These are phyloP conservation scores for Xestia sexstrigata DNA, from an alignment of 2,888 invertebrate genomes.

Conservation along the genomic window DNA sequence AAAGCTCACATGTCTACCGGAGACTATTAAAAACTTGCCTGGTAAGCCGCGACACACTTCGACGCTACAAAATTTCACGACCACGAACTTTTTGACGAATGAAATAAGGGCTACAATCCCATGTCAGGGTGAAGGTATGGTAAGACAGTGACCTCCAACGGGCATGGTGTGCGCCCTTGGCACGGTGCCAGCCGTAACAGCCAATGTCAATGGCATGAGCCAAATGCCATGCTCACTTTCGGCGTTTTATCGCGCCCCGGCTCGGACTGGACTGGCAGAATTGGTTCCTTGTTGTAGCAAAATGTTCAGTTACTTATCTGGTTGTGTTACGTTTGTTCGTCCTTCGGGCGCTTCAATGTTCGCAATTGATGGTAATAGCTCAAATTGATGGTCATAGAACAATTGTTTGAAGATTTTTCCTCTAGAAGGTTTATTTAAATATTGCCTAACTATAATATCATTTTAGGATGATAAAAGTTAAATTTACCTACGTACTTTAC, in stretches of 20 bases:
- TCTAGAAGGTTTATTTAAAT: background rate
- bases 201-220: conserved; percentile 85
- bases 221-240: conserved; percentile 76
- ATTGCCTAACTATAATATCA: background rate
- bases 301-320: conserved; percentile 17
- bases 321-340: conserved; percentile 10
- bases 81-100: background rate
- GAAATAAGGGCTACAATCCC: conserved; percentile 39
- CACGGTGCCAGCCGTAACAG: conserved; percentile 76
- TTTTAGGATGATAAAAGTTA: background rate
- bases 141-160: conserved; percentile 73
- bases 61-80: conserved; percentile 18
- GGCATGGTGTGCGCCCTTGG: conserved; percentile 77
- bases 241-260: conserved; percentile 57
- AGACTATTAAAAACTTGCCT: conserved; percentile 69
- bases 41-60: conserved; percentile 51
- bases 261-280: conserved; percentile 14
- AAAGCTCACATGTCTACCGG: conserved; percentile 68
- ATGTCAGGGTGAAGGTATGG: conserved; percentile 30
- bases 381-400: conserved; percentile 1
- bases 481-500: background rate
- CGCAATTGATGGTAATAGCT: background rate
- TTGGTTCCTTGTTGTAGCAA: conserved; percentile 35
- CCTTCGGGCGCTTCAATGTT: conserved; percentile 13
- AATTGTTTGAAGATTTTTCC: conserved; percentile 5